Conservation (phyloP, 2,797 vertebrate genomes). For the Aulostomus chinensis region DNA sequence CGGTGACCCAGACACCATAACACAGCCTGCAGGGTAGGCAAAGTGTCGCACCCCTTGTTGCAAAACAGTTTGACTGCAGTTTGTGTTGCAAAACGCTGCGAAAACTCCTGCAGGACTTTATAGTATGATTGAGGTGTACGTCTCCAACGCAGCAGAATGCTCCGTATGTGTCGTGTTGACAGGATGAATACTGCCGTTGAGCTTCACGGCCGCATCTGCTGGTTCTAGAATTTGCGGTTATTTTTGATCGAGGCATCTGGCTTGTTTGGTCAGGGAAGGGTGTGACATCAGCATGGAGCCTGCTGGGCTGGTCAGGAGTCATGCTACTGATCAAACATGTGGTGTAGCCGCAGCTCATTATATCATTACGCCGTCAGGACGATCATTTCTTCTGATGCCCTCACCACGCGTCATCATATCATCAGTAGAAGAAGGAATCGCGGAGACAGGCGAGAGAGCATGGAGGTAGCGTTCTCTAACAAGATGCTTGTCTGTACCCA, state of each 20-base stretch:
- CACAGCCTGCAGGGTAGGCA: too few species aligned
- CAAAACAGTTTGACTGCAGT: too few species aligned
- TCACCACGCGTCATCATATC: slow-evolving; percentile 29
- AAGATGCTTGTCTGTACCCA: slow-evolving; percentile 42
- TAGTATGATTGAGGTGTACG: too few species aligned
- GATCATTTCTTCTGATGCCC: slow-evolving; percentile 67
- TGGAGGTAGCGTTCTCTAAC: slow-evolving; percentile 46
- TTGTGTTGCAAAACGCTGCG: too few species aligned
- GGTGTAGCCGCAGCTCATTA: slow-evolving; percentile 55
- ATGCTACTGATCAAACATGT: slow-evolving; percentile 62
- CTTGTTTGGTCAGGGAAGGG: slow-evolving; percentile 43
- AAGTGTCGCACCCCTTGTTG: too few species aligned
- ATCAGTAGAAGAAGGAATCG: slow-evolving; percentile 42
- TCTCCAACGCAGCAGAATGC: too few species aligned
- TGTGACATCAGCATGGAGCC: slow-evolving; percentile 55
- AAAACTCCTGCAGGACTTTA: too few species aligned
- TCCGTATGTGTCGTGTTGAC: too few species aligned
- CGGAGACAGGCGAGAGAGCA: too few species aligned
- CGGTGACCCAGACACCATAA: too few species aligned
- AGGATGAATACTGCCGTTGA: too few species aligned
- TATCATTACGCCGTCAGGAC: slow-evolving; percentile 68
- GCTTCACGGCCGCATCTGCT: too few species aligned
- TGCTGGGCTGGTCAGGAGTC: slow-evolving; percentile 53
- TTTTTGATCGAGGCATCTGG: slow-evolving; percentile 59
- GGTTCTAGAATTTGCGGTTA: slow-evolving; percentile 19